Percentiles rank a stretch among this genome's conserved stretches.
phyloP scores from a whole-genome alignment of 2,113 vertebrate genomes.

The Chaetodon trifascialis region DNA sequence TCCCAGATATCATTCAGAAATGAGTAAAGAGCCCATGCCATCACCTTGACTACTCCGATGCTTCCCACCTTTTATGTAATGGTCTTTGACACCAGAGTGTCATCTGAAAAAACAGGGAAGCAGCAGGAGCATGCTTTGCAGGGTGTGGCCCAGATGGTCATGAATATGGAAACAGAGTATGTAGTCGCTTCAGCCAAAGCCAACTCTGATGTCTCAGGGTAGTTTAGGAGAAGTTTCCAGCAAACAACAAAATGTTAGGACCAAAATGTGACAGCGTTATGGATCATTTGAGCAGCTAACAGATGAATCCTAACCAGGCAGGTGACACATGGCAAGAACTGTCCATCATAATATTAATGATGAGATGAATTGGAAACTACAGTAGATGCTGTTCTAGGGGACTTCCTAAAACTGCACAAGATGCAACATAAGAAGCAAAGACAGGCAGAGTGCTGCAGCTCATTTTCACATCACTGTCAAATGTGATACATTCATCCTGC shows the following conservation, averaged over 20 bases:
- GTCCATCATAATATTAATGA: neutral
- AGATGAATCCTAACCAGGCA: conserved; percentile 7
- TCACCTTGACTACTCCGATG: conserved; percentile 60
- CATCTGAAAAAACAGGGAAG: conserved; percentile 65
- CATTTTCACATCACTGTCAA: conserved; percentile 24
- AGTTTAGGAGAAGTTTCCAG: conserved; percentile 31
- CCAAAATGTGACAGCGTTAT: neutral
- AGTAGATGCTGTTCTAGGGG: neutral
- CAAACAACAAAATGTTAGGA: neutral
- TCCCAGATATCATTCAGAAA: conserved; percentile 42
- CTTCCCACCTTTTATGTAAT: conserved; percentile 63
- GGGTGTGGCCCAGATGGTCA: conserved; percentile 80
- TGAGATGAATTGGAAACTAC: neutral
- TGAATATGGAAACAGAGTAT: conserved; percentile 74
- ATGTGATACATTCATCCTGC: conserved; percentile 21
- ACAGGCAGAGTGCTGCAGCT: conserved; percentile 2
- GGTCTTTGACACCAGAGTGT: conserved; percentile 66
- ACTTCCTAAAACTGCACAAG: neutral
- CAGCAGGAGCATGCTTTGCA: conserved; percentile 65
- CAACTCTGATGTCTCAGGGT: conserved; percentile 33
- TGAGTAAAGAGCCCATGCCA: conserved; percentile 28
- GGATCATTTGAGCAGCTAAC: neutral
- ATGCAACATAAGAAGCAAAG: neutral
- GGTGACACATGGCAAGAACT: conserved; percentile 8
- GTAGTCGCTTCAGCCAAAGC: conserved; percentile 41